These are phyloP conservation scores for Anarrhichthys ocellatus DNA, from an alignment of 2,113 vertebrate genomes.

Conservation along the genomic window DNA sequence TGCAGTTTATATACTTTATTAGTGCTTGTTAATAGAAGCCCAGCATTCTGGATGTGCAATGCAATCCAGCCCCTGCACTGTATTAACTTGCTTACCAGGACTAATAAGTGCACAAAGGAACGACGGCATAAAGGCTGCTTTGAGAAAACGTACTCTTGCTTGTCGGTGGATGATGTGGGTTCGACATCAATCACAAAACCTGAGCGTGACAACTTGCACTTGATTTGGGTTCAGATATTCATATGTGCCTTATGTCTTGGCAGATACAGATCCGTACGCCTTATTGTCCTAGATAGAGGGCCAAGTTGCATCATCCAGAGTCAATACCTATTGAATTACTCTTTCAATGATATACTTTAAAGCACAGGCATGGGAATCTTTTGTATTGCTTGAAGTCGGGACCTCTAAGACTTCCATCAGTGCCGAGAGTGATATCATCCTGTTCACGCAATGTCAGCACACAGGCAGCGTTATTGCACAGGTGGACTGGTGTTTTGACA, in stretches of 20 bases:
- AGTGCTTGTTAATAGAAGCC: constrained; percentile 81
- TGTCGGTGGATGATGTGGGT: constrained; percentile 31
- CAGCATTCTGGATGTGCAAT: constrained; percentile 72
- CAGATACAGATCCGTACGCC: constrained; percentile 16
- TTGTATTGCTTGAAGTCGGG: constrained; percentile 16
- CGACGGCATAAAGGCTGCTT: constrained; percentile 50
- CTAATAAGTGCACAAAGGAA: constrained; percentile 68
- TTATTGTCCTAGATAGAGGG: constrained; percentile 23
- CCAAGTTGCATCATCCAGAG: constrained; percentile 37
- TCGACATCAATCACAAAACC: constrained; percentile 48
- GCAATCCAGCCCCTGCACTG: constrained; percentile 59
- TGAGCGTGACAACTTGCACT: constrained; percentile 34
- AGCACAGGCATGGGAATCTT: constrained; percentile 19
- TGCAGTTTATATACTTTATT: constrained; percentile 85
- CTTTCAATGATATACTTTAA: constrained; percentile 32
- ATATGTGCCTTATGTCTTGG: constrained; percentile 39
- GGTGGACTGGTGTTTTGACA: constrained; percentile 39
- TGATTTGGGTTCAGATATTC: constrained; percentile 35
- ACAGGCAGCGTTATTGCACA: constrained; percentile 23
- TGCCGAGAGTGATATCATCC: constrained; percentile 28
- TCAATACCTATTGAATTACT: constrained; percentile 34
- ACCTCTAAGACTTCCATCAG: constrained; percentile 2
- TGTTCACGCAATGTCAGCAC: background rate
- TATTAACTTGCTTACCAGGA: constrained; percentile 67
- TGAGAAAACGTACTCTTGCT: constrained; percentile 24